These are phyloP conservation scores for Drosophila chauvacae DNA, from an alignment of 1,140 invertebrate species.

Conservation along the genomic window DNA sequence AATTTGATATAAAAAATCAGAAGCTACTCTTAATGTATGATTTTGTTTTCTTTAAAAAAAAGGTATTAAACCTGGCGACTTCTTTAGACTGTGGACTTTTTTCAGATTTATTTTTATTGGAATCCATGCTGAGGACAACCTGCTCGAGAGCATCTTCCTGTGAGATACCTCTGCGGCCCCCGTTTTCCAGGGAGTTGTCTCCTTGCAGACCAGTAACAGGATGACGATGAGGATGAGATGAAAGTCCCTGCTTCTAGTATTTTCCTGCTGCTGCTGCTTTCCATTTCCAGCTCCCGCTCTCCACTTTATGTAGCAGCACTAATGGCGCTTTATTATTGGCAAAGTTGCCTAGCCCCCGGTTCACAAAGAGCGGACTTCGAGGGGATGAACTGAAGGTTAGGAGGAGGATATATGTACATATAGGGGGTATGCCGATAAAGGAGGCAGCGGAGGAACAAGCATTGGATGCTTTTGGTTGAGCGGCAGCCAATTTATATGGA, in stretches of 20 bases:
- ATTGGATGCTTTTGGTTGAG: conserved; percentile 44
- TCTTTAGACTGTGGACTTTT: background rate
- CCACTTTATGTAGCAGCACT: conserved; percentile 79
- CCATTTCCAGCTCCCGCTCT: conserved; percentile 8
- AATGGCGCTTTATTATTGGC: conserved; percentile 81
- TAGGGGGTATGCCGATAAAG: background rate
- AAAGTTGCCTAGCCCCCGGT: conserved; percentile 59
- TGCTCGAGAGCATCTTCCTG: conserved; percentile 7
- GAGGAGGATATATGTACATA: background rate
- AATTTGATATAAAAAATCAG: background rate
- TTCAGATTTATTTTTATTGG: conserved; percentile 17
- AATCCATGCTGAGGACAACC: background rate
- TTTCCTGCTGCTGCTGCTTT: conserved; percentile 24
- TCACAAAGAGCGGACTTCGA: conserved; percentile 4
- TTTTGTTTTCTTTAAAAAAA: background rate
- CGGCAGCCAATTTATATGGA: conserved; percentile 80
- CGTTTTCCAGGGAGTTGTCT: background rate
- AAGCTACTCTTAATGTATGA: background rate
- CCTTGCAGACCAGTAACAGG: background rate
- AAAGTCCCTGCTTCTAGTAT: background rate
- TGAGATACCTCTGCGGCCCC: conserved; percentile 2
- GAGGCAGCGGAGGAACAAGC: conserved; percentile 1
- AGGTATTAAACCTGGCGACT: background rate
- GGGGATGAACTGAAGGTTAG: background rate
- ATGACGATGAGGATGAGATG: background rate